A percentile compares a stretch with the other conserved stretches of the same genome.
These are phyloP conservation scores for Flexamia atlantica DNA, from an alignment of 2,888 invertebrate species.

Conservation along the genomic window DNA sequence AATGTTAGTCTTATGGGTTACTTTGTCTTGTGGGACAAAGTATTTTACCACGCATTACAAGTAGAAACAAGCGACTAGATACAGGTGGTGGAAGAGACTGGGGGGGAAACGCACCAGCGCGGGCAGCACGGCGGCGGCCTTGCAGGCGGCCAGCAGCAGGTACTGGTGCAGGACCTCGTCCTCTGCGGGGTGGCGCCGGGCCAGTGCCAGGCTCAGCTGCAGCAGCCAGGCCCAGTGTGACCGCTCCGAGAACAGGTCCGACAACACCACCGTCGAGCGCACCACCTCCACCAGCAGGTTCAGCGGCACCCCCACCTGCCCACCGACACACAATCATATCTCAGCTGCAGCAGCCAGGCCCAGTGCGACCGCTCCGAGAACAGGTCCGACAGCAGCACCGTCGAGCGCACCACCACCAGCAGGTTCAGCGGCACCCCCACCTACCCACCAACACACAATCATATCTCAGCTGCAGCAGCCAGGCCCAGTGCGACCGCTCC, in stretches of 20 bases:
- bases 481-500: slow-evolving; percentile 86
- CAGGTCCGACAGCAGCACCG: too few relatives aligned
- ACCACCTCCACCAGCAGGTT: slow-evolving; percentile 76
- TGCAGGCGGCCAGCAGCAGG: slow-evolving; percentile 82
- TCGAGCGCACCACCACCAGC: too few relatives aligned
- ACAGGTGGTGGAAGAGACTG: too few relatives aligned
- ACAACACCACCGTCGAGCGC: slow-evolving; percentile 83
- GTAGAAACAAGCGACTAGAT: too few relatives aligned
- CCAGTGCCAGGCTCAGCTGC: slow-evolving; percentile 82
- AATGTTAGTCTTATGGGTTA: too few relatives aligned
- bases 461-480: slow-evolving; percentile 88
- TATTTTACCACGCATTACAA: too few relatives aligned
- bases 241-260: slow-evolving; percentile 86
- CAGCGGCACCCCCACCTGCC: slow-evolving; percentile 74
- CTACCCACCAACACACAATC: too few relatives aligned
- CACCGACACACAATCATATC: too few relatives aligned
- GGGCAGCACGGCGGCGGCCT: slow-evolving; percentile 82
- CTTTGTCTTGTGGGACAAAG: too few relatives aligned
- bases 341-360: too few relatives aligned
- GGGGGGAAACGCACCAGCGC: slow-evolving; percentile 71
- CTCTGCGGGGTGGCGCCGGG: slow-evolving; percentile 83
- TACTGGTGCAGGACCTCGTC: slow-evolving; percentile 88
- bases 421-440: too few relatives aligned
- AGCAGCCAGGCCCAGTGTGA: slow-evolving; percentile 90
- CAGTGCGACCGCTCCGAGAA: too few relatives aligned